phyloP scores from a whole-genome alignment of 2,797 vertebrate species.

The Enteromius argenteus region DNA sequence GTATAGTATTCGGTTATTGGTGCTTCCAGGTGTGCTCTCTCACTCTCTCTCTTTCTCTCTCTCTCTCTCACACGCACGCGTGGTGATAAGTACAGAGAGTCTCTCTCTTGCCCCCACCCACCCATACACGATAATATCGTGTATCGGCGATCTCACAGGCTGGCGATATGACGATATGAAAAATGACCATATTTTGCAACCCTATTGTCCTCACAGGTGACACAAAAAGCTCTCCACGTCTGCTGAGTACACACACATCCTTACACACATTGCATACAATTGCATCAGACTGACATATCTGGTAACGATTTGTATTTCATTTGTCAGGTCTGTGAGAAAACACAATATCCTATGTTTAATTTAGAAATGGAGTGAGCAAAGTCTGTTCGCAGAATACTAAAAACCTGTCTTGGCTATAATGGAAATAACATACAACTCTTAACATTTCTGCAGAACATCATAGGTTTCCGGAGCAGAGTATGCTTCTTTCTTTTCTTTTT shows the following conservation, averaged over 20 bases:
- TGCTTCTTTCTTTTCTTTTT: neutral
- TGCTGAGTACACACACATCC: slow-evolving; percentile 29
- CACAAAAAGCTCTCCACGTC: slow-evolving; percentile 8
- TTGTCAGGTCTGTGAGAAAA: slow-evolving; percentile 4
- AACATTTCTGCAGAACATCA: neutral
- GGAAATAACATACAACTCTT: neutral
- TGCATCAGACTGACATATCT: slow-evolving; percentile 42
- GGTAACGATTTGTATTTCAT: slow-evolving; percentile 26
- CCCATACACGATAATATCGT: no score
- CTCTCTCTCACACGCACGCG: no score
- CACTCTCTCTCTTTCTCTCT: no score
- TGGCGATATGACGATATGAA: no score
- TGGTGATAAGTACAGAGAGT: no score
- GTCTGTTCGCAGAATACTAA: neutral
- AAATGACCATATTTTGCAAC: no score
- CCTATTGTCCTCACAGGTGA: neutral
- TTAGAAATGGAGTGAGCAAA: slow-evolving; percentile 3
- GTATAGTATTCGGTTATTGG: no score
- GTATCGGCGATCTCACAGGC: no score
- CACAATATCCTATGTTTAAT: slow-evolving; percentile 3
- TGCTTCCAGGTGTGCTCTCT: no score
- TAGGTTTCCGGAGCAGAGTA: neutral
- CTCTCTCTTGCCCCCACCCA: no score
- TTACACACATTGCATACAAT: slow-evolving; percentile 30
- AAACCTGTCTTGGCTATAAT: neutral